These are phyloP conservation scores for Choristoneura rosaceana DNA, from an alignment of 2,888 invertebrate genomes.

Conservation along the genomic window DNA sequence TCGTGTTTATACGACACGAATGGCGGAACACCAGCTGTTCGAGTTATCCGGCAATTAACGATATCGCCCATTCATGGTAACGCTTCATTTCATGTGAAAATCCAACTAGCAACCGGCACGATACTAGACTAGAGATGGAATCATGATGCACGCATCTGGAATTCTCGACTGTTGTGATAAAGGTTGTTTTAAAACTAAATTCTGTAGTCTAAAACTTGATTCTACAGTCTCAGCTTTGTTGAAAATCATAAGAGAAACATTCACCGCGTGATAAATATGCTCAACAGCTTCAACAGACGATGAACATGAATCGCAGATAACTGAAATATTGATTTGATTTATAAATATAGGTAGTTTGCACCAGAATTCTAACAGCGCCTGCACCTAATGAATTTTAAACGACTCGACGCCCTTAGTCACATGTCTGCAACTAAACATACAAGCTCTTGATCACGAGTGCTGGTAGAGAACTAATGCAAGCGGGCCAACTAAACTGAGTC, in stretches of 20 bases:
- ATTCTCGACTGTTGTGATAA: slow-evolving; percentile 21
- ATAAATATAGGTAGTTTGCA: slow-evolving; percentile 17
- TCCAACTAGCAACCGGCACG: slow-evolving; percentile 25
- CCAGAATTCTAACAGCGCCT: neutral
- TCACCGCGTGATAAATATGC: slow-evolving; percentile 2
- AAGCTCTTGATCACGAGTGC: slow-evolving; percentile 66
- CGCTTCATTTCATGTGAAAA: slow-evolving; percentile 44
- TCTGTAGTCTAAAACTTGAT: neutral
- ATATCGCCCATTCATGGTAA: slow-evolving; percentile 69
- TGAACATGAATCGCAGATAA: slow-evolving; percentile 13
- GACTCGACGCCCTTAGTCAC: slow-evolving; percentile 28
- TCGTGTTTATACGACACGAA: slow-evolving; percentile 70
- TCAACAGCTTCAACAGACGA: slow-evolving; percentile 22
- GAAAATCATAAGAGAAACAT: slow-evolving; percentile 3
- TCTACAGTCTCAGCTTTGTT: neutral
- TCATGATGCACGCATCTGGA: slow-evolving; percentile 35
- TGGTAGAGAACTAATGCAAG: slow-evolving; percentile 59
- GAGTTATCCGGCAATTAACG: slow-evolving; percentile 70
- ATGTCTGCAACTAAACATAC: slow-evolving; percentile 32
- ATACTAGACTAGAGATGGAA: slow-evolving; percentile 35
- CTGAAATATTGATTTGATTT: slow-evolving; percentile 15
- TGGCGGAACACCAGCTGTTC: slow-evolving; percentile 78
- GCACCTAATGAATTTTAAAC: slow-evolving; percentile 26
- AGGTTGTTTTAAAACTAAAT: slow-evolving; percentile 3
- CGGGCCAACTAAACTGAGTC: slow-evolving; percentile 80